phyloP scores from a whole-genome alignment of 2,113 vertebrate genomes.

The Otis tarda region DNA sequence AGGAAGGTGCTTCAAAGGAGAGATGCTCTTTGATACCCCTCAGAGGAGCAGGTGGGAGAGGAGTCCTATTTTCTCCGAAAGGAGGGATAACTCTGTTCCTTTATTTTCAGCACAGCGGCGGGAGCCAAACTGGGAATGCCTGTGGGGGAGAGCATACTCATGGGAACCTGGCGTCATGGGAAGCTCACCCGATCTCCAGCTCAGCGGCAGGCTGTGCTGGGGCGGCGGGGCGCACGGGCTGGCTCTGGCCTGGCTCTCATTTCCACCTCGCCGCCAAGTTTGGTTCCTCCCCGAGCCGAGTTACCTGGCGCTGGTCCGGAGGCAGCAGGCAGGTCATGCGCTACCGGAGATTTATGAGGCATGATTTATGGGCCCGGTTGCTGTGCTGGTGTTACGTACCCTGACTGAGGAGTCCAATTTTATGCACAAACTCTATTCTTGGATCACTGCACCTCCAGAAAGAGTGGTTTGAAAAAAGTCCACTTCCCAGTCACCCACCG shows the following conservation, averaged over 20 bases:
- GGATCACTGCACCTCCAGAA: constrained; percentile 47
- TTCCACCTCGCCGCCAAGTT: background rate
- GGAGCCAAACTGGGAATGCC: background rate
- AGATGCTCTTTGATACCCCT: background rate
- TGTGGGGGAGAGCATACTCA: background rate
- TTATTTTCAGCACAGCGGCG: fast-evolving
- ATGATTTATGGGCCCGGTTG: constrained; percentile 48
- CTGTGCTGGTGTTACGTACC: constrained; percentile 18
- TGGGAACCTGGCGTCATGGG: background rate
- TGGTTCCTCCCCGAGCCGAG: background rate
- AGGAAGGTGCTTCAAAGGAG: background rate
- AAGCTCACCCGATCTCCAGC: background rate
- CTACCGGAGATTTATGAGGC: constrained; percentile 56
- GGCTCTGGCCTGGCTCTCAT: background rate
- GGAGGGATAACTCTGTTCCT: background rate
- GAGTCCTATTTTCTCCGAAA: fast-evolving
- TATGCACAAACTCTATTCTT: constrained; percentile 53
- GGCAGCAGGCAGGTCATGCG: constrained; percentile 14
- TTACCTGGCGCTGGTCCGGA: constrained; percentile 35
- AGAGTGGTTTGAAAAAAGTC: background rate
- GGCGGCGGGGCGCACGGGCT: background rate
- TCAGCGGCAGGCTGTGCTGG: background rate
- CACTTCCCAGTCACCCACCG: background rate
- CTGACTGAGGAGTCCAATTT: constrained; percentile 47
- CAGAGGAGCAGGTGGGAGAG: background rate